Base-by-base conservation (phyloP, 2,797 vertebrate genomes). In the Syndactyla subalaris region DNA sequence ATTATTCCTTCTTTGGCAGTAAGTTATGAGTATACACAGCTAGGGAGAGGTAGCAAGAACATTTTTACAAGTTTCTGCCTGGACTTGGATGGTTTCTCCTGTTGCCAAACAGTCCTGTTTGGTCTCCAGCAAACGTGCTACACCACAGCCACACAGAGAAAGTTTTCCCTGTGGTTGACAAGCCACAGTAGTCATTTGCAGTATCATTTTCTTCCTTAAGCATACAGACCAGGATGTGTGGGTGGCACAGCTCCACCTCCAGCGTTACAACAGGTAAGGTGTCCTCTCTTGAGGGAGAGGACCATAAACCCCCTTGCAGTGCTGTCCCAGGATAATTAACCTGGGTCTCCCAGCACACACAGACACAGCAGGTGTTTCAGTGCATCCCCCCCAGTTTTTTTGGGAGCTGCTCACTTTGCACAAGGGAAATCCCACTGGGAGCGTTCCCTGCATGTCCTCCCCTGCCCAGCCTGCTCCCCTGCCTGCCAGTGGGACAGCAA, bases 271-370 rank as follows among this genome's bases (percentile, higher is more conserved):
- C 23, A 62, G 58, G 21, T 18, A 3, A 51, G 0, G 2, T 21
- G 29, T 63, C 34, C 57, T 63, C 1, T 3, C 24, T 24, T 30
- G 4, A 5, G 12, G n/a, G 55, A 82, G 8, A 27, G 30, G n/a
- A 10, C 14, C 43, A 29, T 4, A 39, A 79, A 41, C 17, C 14
- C 34, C 39, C 75, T 32, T 26, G 22, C 55, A 23, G 7, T 1
- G 13, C 43, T 27, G 3, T 32, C 36, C 39, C 48, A 12, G 14
- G 14, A 20, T 52, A 81, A 48, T 66, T 36, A 84, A 27, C 15
- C 12, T 1, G 0, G 20, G 4, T 74, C 24, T 61, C 70, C 17
- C 1, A 2, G 19, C 23, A 43, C 32, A 8, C 0, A 11, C n/a
- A 26, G 75, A 9, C n/a, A 9, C 2, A 4, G 27, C 29, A n/a